Evolutionary conservation across 2,888 invertebrate genomes (phyloP), one percentile per base, ranked within the genome.

Genomic region (Pandemis heparana): DNA sequence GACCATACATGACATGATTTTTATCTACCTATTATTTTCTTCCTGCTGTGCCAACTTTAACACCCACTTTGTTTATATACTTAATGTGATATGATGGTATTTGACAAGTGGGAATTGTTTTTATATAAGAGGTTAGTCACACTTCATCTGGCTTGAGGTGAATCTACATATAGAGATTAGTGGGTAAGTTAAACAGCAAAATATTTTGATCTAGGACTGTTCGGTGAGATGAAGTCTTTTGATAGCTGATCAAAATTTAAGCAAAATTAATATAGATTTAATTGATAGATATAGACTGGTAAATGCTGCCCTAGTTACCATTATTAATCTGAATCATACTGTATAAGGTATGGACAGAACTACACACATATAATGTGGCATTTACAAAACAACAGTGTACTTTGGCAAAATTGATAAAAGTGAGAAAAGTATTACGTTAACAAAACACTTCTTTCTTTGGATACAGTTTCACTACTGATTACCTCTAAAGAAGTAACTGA

Each of bases 401-500:
- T 41, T 39, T 48, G 14, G 18, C 16, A 39, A 38, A 46, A 38
- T 38, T 18, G 53, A 67, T 53, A 10, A 10, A 39, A 62, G 18
- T 46, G 67, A 43, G 43, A 56, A 38, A 43, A 67, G 51, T 62
- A 51, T 43, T 65, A 62, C 53, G 39, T 32, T 23, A 68, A 41
- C 65, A 46, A 41, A 14, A 51, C 41, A 18, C 38, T 7, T 41
- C n/a, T 70, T 41, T 38, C 18, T 39, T 51, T 12, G 10, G 23
- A 39, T 38, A 32, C 23, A 48, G 63, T 64, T 69, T 56, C 56
- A 63, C 59, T 66, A 48, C 56, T 73, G 48, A 73, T 59, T 59
- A 63, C 23, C 48, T 64, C 10, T 46, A 51, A 2, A 18, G 18
- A 41, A 65, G 43, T 51, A 51, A 18, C 14, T 39, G 43, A 51